Base-by-base conservation (phyloP, 2,113 vertebrate species). In the Budorcas taxicolor region DNA sequence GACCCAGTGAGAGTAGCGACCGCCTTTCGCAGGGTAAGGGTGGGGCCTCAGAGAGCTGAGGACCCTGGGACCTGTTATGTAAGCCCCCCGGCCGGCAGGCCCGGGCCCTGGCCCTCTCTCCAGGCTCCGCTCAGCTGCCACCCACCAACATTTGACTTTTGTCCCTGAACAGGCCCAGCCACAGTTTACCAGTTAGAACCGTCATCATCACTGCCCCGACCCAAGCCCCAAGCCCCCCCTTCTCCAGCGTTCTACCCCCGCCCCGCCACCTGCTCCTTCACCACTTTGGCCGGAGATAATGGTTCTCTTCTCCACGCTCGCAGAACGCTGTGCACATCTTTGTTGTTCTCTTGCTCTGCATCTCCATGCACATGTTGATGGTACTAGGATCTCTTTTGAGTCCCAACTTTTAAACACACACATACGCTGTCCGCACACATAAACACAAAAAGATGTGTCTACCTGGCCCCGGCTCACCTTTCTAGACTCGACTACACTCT, bases 11-110 rank as follows among this genome's bases (percentile, higher is more conserved):
- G 94, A 99, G 99, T 27, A 98, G 98, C 0, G 99, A 99, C 64
- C 99, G 99, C 91, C 99, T 99, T 47, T 99, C 99, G 6, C 99
- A 99, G 98, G 99, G 99, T 99, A 94, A 98, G 98, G 50, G 27
- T 8, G 13, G 74, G 17, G 29, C 53, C 74, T 29, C 6, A 3
- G 33, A 27, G 74, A 64, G n/a, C 74, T 36, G 19, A 1, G 45
- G 83, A 8, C 33, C 58, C 71, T 29, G 1, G 7, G 40, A 6
- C 52, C 85, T 5, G 2, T 43, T 19, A 1, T 0, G 8, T 25
- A 2, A 50, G 58, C 14, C 0, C 62, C 87, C 13, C 10, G 33
- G 82, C 60, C 2, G 0, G 40, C 27, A 36, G 45, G 40, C 31
- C n/a, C 5, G 3, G 3, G 4, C 67, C 29, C 52, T n/a, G 43